Evolutionary conservation across 2,888 invertebrate genomes (phyloP).

Genomic region (Acrobasis repandana): DNA sequence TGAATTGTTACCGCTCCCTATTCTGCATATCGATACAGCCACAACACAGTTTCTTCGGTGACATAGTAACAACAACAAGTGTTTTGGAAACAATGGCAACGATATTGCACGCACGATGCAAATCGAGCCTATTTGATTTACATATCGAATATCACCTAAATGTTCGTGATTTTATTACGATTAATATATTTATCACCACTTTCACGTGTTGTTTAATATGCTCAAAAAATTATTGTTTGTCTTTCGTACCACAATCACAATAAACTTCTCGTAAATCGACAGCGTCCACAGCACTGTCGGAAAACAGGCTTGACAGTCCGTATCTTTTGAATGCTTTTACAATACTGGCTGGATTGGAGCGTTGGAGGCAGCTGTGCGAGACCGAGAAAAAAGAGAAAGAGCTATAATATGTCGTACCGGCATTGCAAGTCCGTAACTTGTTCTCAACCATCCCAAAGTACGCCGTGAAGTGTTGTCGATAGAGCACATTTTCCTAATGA

Average conservation of each 20-base stretch:
- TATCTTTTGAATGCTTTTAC: constrained; percentile 63
- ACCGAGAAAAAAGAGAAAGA: constrained; percentile 77
- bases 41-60: constrained; percentile 57
- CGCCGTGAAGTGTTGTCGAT: constrained; percentile 41
- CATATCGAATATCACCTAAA: constrained; percentile 34
- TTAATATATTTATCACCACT: constrained; percentile 35
- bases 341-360: constrained; percentile 57
- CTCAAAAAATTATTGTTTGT: constrained; percentile 41
- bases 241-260: constrained; percentile 45
- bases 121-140: constrained; percentile 43
- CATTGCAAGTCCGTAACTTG: constrained; percentile 50
- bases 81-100: constrained; percentile 70
- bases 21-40: constrained; percentile 56
- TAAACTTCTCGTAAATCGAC: constrained; percentile 61
- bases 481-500: constrained; percentile 50
- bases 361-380: constrained; percentile 66
- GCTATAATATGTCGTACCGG: constrained; percentile 59
- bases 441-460: constrained; percentile 38
- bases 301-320: constrained; percentile 58
- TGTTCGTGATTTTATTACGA: constrained; percentile 27
- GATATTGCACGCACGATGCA: constrained; percentile 45
- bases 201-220: constrained; percentile 38
- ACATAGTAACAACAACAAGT: constrained; percentile 61
- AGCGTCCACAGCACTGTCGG: constrained; percentile 49
- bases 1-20: constrained; percentile 64